These are phyloP conservation scores for Sigmodon hispidus DNA, from an alignment of 2,113 vertebrate species.

Conservation along the genomic window DNA sequence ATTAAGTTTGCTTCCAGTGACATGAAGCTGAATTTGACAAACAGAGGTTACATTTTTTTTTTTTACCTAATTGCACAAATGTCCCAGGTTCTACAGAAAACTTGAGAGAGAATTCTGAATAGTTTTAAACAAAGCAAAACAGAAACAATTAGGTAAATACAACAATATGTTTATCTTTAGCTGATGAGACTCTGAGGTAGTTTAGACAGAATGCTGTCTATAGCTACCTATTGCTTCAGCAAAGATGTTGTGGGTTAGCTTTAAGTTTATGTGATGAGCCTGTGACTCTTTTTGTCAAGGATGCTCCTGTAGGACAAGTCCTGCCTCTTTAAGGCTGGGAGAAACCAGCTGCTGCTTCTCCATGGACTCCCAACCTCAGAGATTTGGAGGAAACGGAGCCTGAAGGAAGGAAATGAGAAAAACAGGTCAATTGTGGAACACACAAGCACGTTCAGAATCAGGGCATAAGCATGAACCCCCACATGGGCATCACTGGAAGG, in stretches of 20 bases:
- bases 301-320: conserved; percentile 4
- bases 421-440: not conserved
- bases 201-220: conserved; percentile 9
- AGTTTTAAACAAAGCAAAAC: conserved; percentile 47
- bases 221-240: not conserved
- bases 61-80: conserved; percentile 17
- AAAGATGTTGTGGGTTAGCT: conserved; percentile 21
- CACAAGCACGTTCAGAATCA: conserved; percentile 5
- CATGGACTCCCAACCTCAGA: not conserved
- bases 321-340: not conserved
- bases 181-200: not conserved
- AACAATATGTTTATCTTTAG: conserved; percentile 35
- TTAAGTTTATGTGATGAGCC: not conserved
- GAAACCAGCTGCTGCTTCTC: not conserved
- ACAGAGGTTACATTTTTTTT: conserved; percentile 31
- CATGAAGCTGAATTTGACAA: conserved; percentile 41
- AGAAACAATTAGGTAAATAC: conserved; percentile 51
- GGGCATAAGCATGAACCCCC: not conserved
- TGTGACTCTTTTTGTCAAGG: conserved; percentile 10
- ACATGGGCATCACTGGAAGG: not conserved
- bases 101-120: conserved; percentile 35
- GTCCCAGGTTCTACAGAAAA: conserved; percentile 5
- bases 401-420: conserved; percentile 42
- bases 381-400: conserved; percentile 29
- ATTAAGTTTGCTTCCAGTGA: not conserved